Evolutionary conservation across 2,888 invertebrate species (phyloP).

Genomic region (Pristionchus maxplancki): DNA sequence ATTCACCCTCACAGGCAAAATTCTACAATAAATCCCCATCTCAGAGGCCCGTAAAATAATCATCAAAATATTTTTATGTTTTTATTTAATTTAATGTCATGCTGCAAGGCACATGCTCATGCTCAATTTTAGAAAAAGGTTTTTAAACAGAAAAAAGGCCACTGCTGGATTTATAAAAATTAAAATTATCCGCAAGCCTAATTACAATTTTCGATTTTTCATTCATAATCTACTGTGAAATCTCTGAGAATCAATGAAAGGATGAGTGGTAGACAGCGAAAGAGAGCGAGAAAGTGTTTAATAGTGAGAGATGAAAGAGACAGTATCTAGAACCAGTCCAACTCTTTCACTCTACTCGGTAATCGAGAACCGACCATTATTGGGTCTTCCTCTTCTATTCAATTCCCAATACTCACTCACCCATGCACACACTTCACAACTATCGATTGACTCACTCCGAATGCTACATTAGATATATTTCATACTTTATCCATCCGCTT

Average conservation of each 20-base stretch:
- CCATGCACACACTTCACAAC: not conserved
- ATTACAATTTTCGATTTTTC: too few species aligned
- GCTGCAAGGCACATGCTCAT: too few species aligned
- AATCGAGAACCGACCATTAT: slow-evolving; percentile 34
- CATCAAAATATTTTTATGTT: too few species aligned
- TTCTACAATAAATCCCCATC: not conserved
- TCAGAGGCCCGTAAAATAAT: too few species aligned
- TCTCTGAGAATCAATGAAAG: not conserved
- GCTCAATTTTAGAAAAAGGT: too few species aligned
- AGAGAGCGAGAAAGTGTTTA: not conserved
- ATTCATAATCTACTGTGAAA: slow-evolving; percentile 1
- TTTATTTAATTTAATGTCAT: too few species aligned
- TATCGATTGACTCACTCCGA: not conserved
- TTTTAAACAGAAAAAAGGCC: too few species aligned
- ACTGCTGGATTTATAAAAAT: too few species aligned
- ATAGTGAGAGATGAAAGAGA: not conserved
- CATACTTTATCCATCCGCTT: too few species aligned
- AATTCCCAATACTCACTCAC: slow-evolving; percentile 16
- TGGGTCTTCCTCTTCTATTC: slow-evolving; percentile 30
- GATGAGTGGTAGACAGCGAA: not conserved
- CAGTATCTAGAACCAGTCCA: slow-evolving; percentile 32
- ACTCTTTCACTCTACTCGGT: slow-evolving; percentile 16
- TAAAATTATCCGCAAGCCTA: too few species aligned
- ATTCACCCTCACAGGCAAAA: not conserved
- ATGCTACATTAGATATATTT: not conserved